These are phyloP conservation scores for Atractosteus spatula DNA, from an alignment of 2,113 vertebrate species.

Conservation along the genomic window DNA sequence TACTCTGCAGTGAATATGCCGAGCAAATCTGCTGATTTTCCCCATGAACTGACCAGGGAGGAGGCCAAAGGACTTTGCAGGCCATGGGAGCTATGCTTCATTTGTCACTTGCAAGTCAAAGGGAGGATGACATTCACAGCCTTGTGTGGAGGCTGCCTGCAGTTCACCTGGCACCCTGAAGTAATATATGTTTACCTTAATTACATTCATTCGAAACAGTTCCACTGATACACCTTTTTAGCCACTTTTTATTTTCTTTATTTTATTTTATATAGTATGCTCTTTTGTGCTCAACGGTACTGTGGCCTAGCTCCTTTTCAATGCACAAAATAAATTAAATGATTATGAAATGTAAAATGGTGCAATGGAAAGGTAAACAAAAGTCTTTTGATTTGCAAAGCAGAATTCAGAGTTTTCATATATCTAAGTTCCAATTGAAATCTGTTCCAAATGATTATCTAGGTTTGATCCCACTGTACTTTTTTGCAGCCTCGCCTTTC, in stretches of 20 bases:
- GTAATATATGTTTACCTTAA: conserved; percentile 98
- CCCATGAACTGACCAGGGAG: conserved; percentile 31
- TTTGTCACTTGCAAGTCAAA: conserved; percentile 94
- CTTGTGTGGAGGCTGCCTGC: conserved; percentile 85
- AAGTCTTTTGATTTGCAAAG: no score
- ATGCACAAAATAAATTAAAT: no score
- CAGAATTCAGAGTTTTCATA: no score
- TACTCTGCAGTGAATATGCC: not conserved
- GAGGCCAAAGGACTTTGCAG: conserved; percentile 46
- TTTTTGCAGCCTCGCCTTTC: conserved; percentile 69
- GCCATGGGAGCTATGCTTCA: conserved; percentile 72
- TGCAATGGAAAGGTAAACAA: no score
- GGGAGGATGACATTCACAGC: conserved; percentile 97
- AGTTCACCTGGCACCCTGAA: conserved; percentile 85
- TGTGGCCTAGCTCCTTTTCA: no score
- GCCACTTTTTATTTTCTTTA: no score
- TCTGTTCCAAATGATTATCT: not conserved
- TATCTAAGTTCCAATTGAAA: not conserved
- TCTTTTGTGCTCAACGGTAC: no score
- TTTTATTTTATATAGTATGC: no score
- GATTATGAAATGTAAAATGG: no score
- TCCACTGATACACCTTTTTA: no score
- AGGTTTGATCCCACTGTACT: conserved; percentile 8
- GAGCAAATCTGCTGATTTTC: conserved; percentile 30
- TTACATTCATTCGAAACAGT: no score